These are phyloP conservation scores for Glossophaga mutica DNA, from an alignment of 2,797 vertebrate species.

Conservation along the genomic window DNA sequence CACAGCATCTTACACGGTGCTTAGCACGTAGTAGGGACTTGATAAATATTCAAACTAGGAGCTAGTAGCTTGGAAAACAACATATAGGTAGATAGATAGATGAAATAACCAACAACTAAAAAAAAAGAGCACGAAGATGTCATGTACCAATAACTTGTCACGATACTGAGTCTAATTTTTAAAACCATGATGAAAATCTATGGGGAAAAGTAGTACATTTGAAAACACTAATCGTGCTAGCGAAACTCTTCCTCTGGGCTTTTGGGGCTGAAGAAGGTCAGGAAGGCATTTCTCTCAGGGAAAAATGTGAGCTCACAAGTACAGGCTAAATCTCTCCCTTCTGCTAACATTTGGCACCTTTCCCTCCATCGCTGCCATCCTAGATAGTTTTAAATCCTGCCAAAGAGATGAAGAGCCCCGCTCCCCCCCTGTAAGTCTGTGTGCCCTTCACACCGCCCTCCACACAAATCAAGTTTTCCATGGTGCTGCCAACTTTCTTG, in stretches of 20 bases:
- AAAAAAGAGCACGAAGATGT: not conserved
- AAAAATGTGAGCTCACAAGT: not conserved
- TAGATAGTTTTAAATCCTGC: not conserved
- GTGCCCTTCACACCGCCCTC: not conserved
- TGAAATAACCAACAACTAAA: not conserved
- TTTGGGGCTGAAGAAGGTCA: not conserved
- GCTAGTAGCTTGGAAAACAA: not conserved
- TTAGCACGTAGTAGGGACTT: not conserved
- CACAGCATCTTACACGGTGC: not conserved
- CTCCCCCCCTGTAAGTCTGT: fast-evolving
- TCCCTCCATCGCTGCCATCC: not conserved
- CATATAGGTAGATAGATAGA: not conserved
- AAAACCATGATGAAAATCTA: not conserved
- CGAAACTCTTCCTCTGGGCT: conserved; percentile 40
- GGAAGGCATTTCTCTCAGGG: not conserved
- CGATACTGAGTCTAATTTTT: conserved; percentile 5
- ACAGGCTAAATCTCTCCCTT: not conserved
- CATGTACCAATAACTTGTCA: conserved; percentile 8
- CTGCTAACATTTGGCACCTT: not conserved
- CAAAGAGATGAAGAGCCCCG: not conserved
- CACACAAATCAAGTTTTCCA: not conserved
- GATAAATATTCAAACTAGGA: not conserved
- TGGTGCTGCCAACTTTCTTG: not conserved
- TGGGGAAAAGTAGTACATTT: not conserved
- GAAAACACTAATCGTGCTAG: not conserved